A percentile compares a stretch with the other conserved stretches of the same genome.
These are phyloP conservation scores for Sitta europaea DNA, from an alignment of 2,113 vertebrate species.

Conservation along the genomic window DNA sequence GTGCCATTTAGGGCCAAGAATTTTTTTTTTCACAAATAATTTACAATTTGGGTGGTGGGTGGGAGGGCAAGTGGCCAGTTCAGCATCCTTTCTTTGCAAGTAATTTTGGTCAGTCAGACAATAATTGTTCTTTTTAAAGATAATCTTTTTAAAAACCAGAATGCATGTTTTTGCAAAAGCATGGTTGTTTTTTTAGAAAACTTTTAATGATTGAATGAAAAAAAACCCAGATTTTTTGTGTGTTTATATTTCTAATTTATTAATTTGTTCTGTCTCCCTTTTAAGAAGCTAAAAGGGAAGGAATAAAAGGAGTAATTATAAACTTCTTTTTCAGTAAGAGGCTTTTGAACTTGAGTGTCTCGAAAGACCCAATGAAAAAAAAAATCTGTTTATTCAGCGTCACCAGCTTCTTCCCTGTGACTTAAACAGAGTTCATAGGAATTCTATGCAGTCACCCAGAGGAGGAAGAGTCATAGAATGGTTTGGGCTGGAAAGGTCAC, in stretches of 20 bases:
- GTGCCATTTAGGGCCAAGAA: not conserved
- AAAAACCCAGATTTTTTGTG: not conserved
- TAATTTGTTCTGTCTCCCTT: not conserved
- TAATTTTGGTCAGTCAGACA: not conserved
- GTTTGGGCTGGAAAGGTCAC: not conserved
- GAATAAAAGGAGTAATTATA: not conserved
- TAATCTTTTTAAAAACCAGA: not conserved
- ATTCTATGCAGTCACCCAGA: not conserved
- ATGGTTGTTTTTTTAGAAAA: not conserved
- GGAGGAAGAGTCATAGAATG: not conserved
- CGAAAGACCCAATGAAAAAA: not conserved
- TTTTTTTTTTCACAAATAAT: not conserved
- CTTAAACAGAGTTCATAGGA: not conserved
- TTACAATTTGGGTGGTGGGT: not conserved
- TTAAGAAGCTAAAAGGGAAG: not conserved
- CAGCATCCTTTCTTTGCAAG: not conserved
- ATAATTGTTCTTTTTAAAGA: not conserved
- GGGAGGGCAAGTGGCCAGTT: not conserved
- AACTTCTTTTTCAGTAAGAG: not conserved
- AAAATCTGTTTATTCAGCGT: not conserved
- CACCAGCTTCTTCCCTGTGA: not conserved
- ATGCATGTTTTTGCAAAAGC: not conserved
- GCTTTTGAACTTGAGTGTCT: not conserved
- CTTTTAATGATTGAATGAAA: not conserved
- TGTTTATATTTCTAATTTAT: not conserved